Evolutionary conservation across 2,888 invertebrate species (phyloP), one percentile per base, ranked within the genome.

Genomic region (Siphonodentalium dalli): DNA sequence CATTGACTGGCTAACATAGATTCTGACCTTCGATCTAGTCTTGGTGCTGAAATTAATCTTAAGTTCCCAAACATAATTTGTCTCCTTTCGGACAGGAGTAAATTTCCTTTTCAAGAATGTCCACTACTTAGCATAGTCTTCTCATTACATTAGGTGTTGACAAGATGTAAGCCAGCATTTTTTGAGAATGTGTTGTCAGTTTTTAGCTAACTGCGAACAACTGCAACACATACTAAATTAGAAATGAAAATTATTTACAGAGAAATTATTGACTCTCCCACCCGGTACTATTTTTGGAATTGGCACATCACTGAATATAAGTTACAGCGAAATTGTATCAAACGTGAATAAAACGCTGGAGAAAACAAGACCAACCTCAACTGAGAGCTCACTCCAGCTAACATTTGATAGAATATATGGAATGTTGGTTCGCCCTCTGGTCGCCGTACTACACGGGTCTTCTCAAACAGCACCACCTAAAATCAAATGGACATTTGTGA

Each of bases 391-490:
- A 92, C 89, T 15, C 95, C 96, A 49, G 91, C 90, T 72, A 91
- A 84, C 51, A 93, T 82, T 47, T 90, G 88, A 74, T 85, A 87
- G 74, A 88, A 85, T 41, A 88, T 84, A 70, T 89, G 88, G 77
- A 89, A 90, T 18, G 87, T 87, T n/a, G 87, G 86, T 68, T 89
- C 90, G 15, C 87, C 87, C 54, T 90, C 89, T 5, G 87, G 85
- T 18, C 91, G 84, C 38, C 87, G 85, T 18, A 87, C 87, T 49
- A 91, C 87, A 51, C 91, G 83, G 24, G 87, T 87, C 66, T 88
- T 87, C 78, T 96, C 96, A 42, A 93, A 86, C 74, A 96, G 84
- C 56, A 94, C 82, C 13, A 89, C 82, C 84, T 85, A 69, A 3
- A 72, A 67, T 31, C 18, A 37, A n/a, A 63, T 26, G 23, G 23